phyloP scores from a whole-genome alignment of 2,113 vertebrate species.

The Pampusana beccarii region DNA sequence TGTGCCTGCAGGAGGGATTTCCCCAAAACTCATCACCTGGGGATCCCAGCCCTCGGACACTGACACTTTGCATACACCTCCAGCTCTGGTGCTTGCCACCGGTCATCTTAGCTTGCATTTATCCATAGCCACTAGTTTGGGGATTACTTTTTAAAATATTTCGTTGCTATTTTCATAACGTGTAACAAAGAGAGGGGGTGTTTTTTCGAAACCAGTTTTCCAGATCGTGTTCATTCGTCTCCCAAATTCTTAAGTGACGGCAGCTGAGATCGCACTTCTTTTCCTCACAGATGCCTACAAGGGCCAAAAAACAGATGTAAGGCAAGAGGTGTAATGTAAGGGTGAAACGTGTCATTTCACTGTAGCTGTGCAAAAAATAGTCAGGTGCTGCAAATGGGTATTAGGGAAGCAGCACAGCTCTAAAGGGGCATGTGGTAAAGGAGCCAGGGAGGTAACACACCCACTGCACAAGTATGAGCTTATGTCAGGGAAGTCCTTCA shows the following conservation, averaged over 20 bases:
- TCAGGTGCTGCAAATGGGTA: neutral
- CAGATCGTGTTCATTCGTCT: neutral
- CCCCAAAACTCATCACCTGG: neutral
- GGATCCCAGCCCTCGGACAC: neutral
- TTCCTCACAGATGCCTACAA: neutral
- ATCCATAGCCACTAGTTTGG: neutral
- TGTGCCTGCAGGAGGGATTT: neutral
- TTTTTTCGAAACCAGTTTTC: neutral
- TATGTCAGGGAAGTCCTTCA: neutral
- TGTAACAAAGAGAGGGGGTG: neutral
- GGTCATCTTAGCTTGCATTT: neutral
- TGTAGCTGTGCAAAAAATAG: neutral
- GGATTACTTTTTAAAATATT: neutral
- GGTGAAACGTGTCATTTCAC: neutral
- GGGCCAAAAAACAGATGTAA: neutral
- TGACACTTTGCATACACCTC: neutral
- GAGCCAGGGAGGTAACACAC: neutral
- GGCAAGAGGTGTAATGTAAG: neutral
- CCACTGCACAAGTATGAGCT: fast-evolving
- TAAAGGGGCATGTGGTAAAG: neutral
- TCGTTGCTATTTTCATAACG: neutral
- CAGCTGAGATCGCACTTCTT: neutral
- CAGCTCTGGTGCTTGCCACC: neutral
- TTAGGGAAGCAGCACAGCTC: neutral
- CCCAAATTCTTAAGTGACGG: neutral